Percentiles rank a stretch among this genome's conserved stretches.
phyloP scores from a whole-genome alignment of 2,888 invertebrate genomes.

The Drosophila maculinotata region DNA sequence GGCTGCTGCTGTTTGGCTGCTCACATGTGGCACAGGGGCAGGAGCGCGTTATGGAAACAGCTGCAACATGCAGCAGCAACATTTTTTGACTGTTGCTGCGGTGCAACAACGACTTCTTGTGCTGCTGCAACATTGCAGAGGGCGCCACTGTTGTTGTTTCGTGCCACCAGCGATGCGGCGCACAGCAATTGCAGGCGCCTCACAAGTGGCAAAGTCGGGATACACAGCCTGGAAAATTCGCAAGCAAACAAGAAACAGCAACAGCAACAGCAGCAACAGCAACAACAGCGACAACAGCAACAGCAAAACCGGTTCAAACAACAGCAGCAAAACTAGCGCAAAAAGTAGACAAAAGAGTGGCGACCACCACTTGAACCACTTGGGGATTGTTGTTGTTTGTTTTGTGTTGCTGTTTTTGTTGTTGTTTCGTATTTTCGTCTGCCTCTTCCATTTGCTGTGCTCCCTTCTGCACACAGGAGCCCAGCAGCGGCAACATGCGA shows the following conservation, averaged over 20 bases:
- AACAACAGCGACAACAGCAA: slow-evolving; percentile 34
- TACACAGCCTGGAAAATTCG: slow-evolving; percentile 70
- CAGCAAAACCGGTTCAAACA: slow-evolving; percentile 43
- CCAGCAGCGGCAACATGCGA: slow-evolving; percentile 44
- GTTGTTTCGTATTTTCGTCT: slow-evolving; percentile 1
- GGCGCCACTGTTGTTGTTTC: slow-evolving; percentile 84
- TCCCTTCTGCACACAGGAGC: slow-evolving; percentile 60
- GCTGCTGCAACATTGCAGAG: slow-evolving; percentile 82
- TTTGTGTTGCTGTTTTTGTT: slow-evolving; percentile 4
- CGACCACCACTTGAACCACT: slow-evolving; percentile 45
- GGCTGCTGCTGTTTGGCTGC: slow-evolving; percentile 17
- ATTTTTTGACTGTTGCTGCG: slow-evolving; percentile 37
- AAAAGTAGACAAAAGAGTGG: slow-evolving; percentile 74
- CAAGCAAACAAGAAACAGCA: slow-evolving; percentile 64
- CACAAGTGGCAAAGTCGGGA: slow-evolving; percentile 50
- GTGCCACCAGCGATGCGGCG: slow-evolving; percentile 83
- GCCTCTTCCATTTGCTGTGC: slow-evolving; percentile 55
- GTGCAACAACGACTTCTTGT: slow-evolving; percentile 60
- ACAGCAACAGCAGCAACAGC: slow-evolving; percentile 25
- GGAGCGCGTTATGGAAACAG: slow-evolving; percentile 52
- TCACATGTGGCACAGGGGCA: slow-evolving; percentile 59
- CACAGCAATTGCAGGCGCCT: slow-evolving; percentile 64
- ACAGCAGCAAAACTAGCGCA: slow-evolving; percentile 64
- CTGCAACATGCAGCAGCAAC: slow-evolving; percentile 73
- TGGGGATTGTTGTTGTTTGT: slow-evolving; percentile 11